Evolutionary conservation across 2,113 vertebrate genomes (phyloP), one percentile per base, ranked within the genome.

Genomic region (Sterna hirundo): DNA sequence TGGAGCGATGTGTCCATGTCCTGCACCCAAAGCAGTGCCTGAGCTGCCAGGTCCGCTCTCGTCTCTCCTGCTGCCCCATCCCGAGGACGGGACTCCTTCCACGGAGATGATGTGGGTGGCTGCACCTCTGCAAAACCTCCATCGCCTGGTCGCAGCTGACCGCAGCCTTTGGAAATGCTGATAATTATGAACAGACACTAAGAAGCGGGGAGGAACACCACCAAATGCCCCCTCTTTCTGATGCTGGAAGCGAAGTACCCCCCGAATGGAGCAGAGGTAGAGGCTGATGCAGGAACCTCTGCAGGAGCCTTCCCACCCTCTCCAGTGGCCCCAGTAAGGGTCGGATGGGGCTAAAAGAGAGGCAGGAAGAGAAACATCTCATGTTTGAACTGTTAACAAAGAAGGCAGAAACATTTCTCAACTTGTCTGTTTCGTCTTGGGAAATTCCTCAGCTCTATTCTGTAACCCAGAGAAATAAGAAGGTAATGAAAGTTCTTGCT

Each of bases 41-140:
- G 32, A 64, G 49, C 34, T 30, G 4, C 22, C 13, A 11, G 42
- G 19, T n/a, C 47, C 0, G 4, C 15, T 29, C 54, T 22, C 13
- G 1, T 9, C 18, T 20, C 22, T 47, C 46, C n/a, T 36, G 32
- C 74, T 1, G 5, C 17, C 36, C 58, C 18, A 3, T 15, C 42
- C 32, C 2, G 2, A 66, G 52, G 27, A 18, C 18, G 15, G 58
- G n/a, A 15, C 22, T 32, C 10, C 20, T 61, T 49, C 52, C 27
- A 29, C 0, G 4, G 36, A 38, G 11, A 17, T 30, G 6, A 7
- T 0, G 6, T 7, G 2, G 38, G 30, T 4, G 2, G 16, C 49
- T 46, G 42, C 18, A 22, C 12, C 62, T 25, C n/a, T 21, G 32
- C 47, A 47, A 49, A 42, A 18, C 18, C 55, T 65, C 38, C 21